A percentile compares a stretch with the other conserved stretches of the same genome.
These are phyloP conservation scores for Scarus forsteni DNA, from an alignment of 2,797 vertebrate genomes.

Conservation along the genomic window DNA sequence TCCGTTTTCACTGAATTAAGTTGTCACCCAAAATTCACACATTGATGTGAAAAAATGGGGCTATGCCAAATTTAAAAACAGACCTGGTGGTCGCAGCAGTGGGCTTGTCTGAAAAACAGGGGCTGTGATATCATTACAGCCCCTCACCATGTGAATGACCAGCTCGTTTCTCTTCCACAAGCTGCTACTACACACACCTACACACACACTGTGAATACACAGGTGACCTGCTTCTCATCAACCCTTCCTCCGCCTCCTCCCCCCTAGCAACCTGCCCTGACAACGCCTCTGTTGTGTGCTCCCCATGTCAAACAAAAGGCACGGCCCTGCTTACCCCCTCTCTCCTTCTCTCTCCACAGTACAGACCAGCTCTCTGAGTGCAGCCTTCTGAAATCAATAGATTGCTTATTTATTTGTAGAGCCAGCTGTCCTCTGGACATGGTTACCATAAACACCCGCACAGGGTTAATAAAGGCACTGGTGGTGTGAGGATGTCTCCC, in stretches of 20 bases:
- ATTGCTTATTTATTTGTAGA: constrained; percentile 52
- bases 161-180: constrained; percentile 9
- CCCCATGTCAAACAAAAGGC: constrained; percentile 79
- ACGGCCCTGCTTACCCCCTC: constrained; percentile 33
- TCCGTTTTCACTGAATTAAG: neutral
- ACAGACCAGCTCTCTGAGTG: constrained; percentile 34
- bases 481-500: neutral
- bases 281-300: constrained; percentile 80
- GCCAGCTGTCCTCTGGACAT: constrained; percentile 41
- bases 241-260: constrained; percentile 14
- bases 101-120: neutral
- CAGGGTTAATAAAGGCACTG: constrained; percentile 7
- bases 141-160: neutral
- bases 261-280: constrained; percentile 82
- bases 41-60: neutral
- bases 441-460: constrained; percentile 24
- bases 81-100: neutral
- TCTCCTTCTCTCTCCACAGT: constrained; percentile 10
- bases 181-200: constrained; percentile 10
- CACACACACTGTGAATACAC: constrained; percentile 62
- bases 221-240: constrained; percentile 87
- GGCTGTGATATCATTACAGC: neutral
- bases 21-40: neutral
- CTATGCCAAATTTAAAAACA: no score
- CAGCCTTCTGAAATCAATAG: constrained; percentile 65